Evolutionary conservation across 2,113 vertebrate species (phyloP).

Genomic region (Chamaea fasciata): DNA sequence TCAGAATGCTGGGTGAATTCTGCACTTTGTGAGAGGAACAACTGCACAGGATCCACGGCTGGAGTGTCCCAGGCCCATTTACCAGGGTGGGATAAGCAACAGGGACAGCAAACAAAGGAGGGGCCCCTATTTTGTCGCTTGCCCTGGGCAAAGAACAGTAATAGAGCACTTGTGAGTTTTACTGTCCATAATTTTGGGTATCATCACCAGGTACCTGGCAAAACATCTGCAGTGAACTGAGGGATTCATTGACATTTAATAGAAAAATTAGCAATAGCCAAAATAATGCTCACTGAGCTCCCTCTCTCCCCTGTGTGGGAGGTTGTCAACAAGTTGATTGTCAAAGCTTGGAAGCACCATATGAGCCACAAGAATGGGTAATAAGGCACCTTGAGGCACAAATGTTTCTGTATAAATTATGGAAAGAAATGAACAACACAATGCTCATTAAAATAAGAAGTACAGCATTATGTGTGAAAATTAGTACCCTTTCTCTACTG

Average conservation of each 20-base stretch:
- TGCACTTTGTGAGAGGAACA: background rate
- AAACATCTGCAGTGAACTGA: background rate
- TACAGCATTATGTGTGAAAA: background rate
- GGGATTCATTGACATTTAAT: background rate
- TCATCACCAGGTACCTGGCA: background rate
- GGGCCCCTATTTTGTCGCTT: background rate
- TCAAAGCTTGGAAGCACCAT: background rate
- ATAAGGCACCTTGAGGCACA: background rate
- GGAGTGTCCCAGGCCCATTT: background rate
- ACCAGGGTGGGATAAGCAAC: background rate
- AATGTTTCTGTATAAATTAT: conserved; percentile 13
- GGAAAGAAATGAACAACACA: background rate
- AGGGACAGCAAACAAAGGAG: background rate
- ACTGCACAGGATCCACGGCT: background rate
- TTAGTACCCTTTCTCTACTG: background rate
- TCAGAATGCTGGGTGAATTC: background rate
- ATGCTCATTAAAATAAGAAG: background rate
- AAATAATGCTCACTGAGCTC: background rate
- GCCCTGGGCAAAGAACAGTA: background rate
- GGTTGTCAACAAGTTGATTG: background rate
- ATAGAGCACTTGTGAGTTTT: background rate
- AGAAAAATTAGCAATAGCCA: background rate
- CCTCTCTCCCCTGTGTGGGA: background rate
- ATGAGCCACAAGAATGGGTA: background rate
- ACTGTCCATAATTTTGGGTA: background rate